Evolutionary conservation across 2,113 vertebrate genomes (phyloP).

Genomic region (Cathartes aura): DNA sequence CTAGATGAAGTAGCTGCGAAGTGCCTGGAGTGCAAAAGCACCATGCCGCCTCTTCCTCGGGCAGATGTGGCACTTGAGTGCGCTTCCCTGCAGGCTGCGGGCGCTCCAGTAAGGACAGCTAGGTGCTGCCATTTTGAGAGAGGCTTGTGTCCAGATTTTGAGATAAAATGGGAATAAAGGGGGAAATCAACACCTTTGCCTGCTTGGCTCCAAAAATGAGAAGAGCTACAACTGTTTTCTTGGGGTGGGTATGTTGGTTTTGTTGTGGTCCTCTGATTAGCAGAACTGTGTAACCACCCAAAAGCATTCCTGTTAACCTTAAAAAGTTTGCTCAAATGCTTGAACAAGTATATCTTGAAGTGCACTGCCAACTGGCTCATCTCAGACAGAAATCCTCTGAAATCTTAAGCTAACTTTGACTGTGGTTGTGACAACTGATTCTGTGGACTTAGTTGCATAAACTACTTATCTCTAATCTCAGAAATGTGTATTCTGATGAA

Average conservation of each 20-base stretch:
- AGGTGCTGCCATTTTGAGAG: neutral
- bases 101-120: rapidly evolving
- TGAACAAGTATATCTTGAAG: neutral
- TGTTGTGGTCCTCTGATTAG: neutral
- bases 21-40: neutral
- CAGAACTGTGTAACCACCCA: neutral
- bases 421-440: neutral
- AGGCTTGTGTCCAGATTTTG: neutral
- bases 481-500: neutral
- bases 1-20: rapidly evolving
- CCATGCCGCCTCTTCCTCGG: rapidly evolving
- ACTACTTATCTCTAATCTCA: neutral
- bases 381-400: neutral
- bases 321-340: neutral
- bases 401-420: neutral
- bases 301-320: neutral
- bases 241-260: neutral
- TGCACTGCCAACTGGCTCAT: neutral
- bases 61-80: neutral
- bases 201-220: neutral
- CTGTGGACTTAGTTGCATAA: neutral
- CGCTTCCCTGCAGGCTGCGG: rapidly evolving
- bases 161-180: neutral
- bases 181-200: neutral
- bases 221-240: neutral